Conservation (phyloP, 1,140 invertebrate genomes). For the Wiebesia pumilae region DNA sequence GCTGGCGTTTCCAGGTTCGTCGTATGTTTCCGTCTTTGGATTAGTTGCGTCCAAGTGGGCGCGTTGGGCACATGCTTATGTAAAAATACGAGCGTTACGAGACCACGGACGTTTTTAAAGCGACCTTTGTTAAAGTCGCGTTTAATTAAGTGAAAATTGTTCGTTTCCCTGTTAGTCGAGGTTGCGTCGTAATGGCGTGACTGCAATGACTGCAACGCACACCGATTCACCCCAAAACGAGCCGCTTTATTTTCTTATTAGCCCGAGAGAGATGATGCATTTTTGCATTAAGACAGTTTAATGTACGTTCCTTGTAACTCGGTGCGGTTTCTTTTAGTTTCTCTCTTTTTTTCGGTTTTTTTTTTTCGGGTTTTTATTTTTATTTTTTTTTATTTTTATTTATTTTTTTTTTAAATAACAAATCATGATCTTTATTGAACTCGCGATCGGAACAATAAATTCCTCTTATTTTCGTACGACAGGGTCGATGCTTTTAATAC, state of each 20-base stretch:
- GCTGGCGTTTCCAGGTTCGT: conserved; percentile 35
- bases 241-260: conserved; percentile 22
- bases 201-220: neutral
- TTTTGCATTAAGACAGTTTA: neutral
- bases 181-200: conserved; percentile 24
- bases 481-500: too few relatives aligned
- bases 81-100: too few relatives aligned
- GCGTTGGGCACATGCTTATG: neutral
- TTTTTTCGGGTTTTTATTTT: neutral
- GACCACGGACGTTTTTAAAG: neutral
- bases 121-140: conserved; percentile 15
- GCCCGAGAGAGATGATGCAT: neutral
- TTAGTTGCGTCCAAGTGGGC: neutral
- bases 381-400: too few relatives aligned
- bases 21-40: conserved; percentile 5
- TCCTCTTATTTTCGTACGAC: too few relatives aligned
- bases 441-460: too few relatives aligned
- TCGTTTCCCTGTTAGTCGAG: neutral
- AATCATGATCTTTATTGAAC: too few relatives aligned
- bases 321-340: neutral
- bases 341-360: neutral
- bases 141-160: conserved; percentile 50
- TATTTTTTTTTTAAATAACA: too few relatives aligned
- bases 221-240: neutral
- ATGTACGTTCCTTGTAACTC: neutral